Evolutionary conservation across 2,113 vertebrate genomes (phyloP), one percentile per base, ranked within the genome.

Genomic region (Ploceus nigricollis): DNA sequence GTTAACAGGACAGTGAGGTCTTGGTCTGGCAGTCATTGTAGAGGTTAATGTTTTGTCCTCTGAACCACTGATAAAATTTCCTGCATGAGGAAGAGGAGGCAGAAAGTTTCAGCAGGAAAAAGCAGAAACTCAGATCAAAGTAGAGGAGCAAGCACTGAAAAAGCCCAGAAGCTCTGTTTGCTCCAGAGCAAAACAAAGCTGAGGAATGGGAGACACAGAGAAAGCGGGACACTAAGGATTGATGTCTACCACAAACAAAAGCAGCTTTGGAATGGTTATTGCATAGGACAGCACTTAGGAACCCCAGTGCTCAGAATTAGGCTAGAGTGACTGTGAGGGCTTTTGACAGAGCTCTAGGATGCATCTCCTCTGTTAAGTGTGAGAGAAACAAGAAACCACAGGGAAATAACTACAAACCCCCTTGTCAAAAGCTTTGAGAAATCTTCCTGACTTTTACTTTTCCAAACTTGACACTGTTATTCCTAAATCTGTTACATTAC

Each of bases 401-500:
- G 82, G 45, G 57, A 64, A 90, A 78, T 47, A 3, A 58, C 93
- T 70, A 50, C 75, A 93, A 47, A 63, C 20, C 18, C 40, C 40
- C 40, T 73, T 94, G 93, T 88, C 90, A 88, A 54, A 94, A 89
- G 56, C 70, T 86, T 45, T 88, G 75, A 96, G 68, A 93, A 95
- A 54, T 83, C 79, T 90, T 91, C 63, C 45, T 28, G 37, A 71
- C 64, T 75, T 87, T 40, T 44, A 71, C 69, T 94, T 91, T 94
- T 90, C 66, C 78, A 70, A 78, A 81, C 39, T 47, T 57, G 48
- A 87, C 80, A 60, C 64, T 63, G 56, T 88, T 94, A 42, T 68
- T 84, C 80, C 73, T 89, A 71, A 87, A 75, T 78, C 76, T 79
- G 83, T 91, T 84, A 39, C 35, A 18, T 53, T 76, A 45, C 57